A percentile compares a stretch with the other conserved stretches of the same genome.
Evolutionary conservation across 2,888 invertebrate species (phyloP).

Genomic region (Sminthurides aquaticus): DNA sequence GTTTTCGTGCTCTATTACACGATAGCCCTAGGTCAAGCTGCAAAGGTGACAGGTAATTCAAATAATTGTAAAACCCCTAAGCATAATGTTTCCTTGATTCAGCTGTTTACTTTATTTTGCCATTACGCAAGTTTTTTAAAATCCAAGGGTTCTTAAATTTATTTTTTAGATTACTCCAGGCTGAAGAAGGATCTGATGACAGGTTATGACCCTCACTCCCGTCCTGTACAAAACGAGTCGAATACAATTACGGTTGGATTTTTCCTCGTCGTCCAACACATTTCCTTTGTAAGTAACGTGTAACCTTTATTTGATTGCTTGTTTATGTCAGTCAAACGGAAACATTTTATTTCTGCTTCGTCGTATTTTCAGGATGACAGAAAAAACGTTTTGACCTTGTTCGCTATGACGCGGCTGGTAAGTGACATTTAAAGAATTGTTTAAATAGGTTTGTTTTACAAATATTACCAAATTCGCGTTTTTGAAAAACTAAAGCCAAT

Average conservation of each 20-base stretch:
- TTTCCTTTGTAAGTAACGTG: constrained; percentile 42
- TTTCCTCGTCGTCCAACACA: constrained; percentile 32
- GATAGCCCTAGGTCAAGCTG: no score
- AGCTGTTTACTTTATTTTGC: no score
- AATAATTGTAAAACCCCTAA: no score
- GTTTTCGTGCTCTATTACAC: no score
- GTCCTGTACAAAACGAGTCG: constrained; percentile 36
- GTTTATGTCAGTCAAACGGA: background rate
- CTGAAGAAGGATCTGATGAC: constrained; percentile 31
- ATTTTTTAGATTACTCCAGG: constrained; percentile 32
- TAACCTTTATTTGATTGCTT: no score
- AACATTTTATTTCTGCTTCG: constrained; percentile 2
- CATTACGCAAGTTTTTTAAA: no score
- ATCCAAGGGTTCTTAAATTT: no score
- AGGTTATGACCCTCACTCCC: constrained; percentile 35
- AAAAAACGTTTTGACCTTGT: constrained; percentile 55
- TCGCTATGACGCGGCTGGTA: constrained; percentile 60
- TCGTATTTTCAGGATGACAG: constrained; percentile 53
- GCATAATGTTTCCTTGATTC: no score
- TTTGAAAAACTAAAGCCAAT: no score
- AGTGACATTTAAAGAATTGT: constrained; percentile 43
- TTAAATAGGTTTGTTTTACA: background rate
- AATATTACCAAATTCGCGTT: no score
- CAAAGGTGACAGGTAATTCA: no score
- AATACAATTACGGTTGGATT: constrained; percentile 34